Base-by-base conservation (phyloP, 2,888 invertebrate species). In the Drosophila cracens region DNA sequence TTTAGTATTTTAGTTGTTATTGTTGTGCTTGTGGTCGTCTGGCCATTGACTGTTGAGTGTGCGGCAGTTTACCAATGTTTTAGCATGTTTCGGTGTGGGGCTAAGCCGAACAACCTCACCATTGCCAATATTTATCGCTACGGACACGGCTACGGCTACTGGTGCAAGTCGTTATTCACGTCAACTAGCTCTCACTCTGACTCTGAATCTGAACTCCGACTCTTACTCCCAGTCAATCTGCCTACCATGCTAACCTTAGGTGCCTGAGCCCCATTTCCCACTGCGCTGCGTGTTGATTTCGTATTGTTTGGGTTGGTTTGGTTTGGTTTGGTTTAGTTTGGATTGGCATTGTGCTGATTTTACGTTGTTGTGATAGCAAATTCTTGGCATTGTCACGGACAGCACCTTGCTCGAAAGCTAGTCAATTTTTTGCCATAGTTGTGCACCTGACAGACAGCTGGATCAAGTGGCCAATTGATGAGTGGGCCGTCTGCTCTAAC, bases 21-120 rank as follows among this genome's bases (percentile, higher is more conserved):
- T 64, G 78, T 63, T 53, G 51, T 58, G 49, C 25, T 21, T 66
- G 69, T 25, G 59, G 76, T 71, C 62, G 71, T 49, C 60, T 59
- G 73, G 29, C 68, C 59, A 64, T 66, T 71, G 71, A 64, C 69
- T 75, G 61, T 57, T 64, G 79, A 74, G 68, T 72, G 52, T 59
- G 70, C 64, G 63, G 65, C 76, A 76, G 63, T 67, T 79, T 56
- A 79, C 72, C 72, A 79, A 72, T 79, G 80, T 71, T 79, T 68
- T 68, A 57, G 71, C 75, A 69, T 79, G 74, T 68, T 60, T 40
- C 48, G 49, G 18, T 18, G 65, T 38, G 29, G n/a, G 27, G 48
- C 61, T 33, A 52, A 66, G 57, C 46, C 58, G 61, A 64, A 61
- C 68, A 66, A 57, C 18, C 36, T 48, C 21, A 21, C 36, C 63